Percentiles rank a stretch among this genome's conserved stretches.
These are phyloP conservation scores for Baccha elongata DNA, from an alignment of 2,888 invertebrate genomes.

Conservation along the genomic window DNA sequence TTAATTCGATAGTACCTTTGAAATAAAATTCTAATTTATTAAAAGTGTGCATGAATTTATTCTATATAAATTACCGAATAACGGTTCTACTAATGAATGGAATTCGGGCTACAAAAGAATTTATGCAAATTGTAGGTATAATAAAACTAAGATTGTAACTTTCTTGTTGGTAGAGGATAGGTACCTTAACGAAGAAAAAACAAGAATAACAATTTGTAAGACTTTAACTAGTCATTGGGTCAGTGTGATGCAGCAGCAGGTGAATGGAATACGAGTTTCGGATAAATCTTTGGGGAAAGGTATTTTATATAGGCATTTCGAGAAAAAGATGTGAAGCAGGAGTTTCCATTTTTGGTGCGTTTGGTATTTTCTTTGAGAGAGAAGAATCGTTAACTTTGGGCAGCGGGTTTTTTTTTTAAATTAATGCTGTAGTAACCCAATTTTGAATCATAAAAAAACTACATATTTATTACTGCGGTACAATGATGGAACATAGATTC, in stretches of 20 bases:
- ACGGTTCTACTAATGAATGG: slow-evolving; percentile 33
- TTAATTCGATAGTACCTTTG: slow-evolving; percentile 3
- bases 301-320: not conserved
- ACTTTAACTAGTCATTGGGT: slow-evolving; percentile 54
- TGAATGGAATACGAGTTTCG: slow-evolving; percentile 40
- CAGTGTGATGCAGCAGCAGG: slow-evolving; percentile 46
- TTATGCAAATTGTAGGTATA: slow-evolving; percentile 51
- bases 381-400: slow-evolving; percentile 13
- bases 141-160: slow-evolving; percentile 31
- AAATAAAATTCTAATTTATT: slow-evolving; percentile 28
- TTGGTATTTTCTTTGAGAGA: slow-evolving; percentile 8
- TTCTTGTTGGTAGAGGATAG: slow-evolving; percentile 1
- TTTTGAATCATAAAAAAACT: not conserved
- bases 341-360: slow-evolving; percentile 23
- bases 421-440: slow-evolving; percentile 12
- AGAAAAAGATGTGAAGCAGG: not conserved
- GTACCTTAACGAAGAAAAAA: not conserved
- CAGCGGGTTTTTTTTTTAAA: slow-evolving; percentile 2
- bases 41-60: not conserved
- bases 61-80: slow-evolving; percentile 8
- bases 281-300: slow-evolving; percentile 22
- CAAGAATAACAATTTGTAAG: slow-evolving; percentile 22
- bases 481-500: no score
- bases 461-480: no score
- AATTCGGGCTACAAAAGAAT: slow-evolving; percentile 25